Percentiles rank a stretch among this genome's conserved stretches.
These are phyloP conservation scores for Myioborus miniatus DNA, from an alignment of 2,797 vertebrate genomes.

Conservation along the genomic window DNA sequence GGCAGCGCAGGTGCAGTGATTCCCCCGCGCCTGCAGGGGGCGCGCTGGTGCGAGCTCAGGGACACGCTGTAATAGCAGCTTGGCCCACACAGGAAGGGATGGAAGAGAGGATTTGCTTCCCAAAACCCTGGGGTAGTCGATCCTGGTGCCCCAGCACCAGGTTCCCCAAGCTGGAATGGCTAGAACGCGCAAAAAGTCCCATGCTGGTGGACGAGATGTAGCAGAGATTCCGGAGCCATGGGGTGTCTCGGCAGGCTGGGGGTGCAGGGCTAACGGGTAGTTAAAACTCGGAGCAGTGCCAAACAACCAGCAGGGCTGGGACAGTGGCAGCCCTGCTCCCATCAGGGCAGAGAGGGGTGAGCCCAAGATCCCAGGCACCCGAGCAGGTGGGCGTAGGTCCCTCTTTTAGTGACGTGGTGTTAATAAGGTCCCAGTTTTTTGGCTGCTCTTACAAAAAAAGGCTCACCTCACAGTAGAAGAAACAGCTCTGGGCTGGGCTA, in stretches of 20 bases:
- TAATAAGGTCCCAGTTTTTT: neutral
- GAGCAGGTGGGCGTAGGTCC: neutral
- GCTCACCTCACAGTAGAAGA: neutral
- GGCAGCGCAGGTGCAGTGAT: neutral
- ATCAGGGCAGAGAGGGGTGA: neutral
- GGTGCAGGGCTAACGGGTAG: accelerated
- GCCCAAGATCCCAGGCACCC: neutral
- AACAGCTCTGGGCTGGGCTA: neutral
- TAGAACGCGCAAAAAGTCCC: neutral
- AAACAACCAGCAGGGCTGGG: neutral
- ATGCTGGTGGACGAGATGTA: neutral
- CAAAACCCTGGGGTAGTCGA: neutral
- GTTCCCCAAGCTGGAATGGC: neutral
- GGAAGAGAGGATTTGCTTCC: neutral
- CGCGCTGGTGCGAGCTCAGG: too few species aligned
- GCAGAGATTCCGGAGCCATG: neutral
- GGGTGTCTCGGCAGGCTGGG: neutral
- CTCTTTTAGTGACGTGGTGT: neutral
- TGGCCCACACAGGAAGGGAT: neutral
- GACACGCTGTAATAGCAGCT: accelerated
- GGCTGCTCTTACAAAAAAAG: neutral
- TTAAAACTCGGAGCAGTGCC: neutral
- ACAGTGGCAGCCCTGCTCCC: neutral
- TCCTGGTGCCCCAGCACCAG: neutral
- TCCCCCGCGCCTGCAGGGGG: neutral